These are phyloP conservation scores for Formicarius rufipectus DNA, from an alignment of 2,113 vertebrate genomes.

Conservation along the genomic window DNA sequence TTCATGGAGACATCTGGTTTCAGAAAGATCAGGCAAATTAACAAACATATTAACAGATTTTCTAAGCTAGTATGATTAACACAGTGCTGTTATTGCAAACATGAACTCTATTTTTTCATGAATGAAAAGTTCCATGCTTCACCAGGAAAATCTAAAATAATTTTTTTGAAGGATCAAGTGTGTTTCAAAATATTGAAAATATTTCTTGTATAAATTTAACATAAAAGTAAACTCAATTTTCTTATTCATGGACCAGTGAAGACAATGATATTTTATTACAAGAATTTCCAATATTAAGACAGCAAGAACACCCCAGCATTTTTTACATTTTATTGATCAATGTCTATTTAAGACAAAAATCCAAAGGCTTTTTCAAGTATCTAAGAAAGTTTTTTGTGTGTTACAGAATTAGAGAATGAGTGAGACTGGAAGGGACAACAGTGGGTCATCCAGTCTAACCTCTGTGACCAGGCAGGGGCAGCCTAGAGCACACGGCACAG, in stretches of 20 bases:
- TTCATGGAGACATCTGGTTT: not conserved
- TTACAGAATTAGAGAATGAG: not conserved
- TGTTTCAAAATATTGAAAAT: not conserved
- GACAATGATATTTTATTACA: not conserved
- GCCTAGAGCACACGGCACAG: not conserved
- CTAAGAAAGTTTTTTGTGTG: not conserved
- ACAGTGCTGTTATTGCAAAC: not conserved
- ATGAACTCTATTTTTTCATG: not conserved
- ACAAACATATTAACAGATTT: not conserved
- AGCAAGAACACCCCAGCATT: accelerated
- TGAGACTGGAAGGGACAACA: not conserved
- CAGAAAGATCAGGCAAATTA: not conserved
- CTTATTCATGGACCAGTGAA: not conserved
- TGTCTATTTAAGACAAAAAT: not conserved
- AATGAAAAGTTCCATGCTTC: not conserved
- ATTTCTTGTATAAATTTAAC: not conserved
- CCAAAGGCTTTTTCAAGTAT: not conserved
- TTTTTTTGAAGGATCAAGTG: not conserved
- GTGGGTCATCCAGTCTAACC: not conserved
- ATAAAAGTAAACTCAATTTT: not conserved
- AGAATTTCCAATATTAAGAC: not conserved
- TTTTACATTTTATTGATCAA: not conserved
- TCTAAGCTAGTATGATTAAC: not conserved
- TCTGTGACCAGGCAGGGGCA: not conserved
- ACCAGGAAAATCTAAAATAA: not conserved